Evolutionary conservation across 2,113 vertebrate genomes (phyloP).

Genomic region (Barbus barbus): DNA sequence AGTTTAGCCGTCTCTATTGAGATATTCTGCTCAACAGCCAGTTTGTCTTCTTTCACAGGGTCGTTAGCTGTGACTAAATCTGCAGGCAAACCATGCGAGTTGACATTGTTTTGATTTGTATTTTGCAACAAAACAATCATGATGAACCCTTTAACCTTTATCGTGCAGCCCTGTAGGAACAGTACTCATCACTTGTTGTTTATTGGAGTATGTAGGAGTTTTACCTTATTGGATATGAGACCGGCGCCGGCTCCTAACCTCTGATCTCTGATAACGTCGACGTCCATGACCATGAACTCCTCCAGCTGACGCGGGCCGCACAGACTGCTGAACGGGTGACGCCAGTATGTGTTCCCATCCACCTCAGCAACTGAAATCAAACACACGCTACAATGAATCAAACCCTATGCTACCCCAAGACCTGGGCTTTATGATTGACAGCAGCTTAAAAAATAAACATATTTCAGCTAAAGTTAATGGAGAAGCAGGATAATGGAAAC

Average conservation of each 20-base stretch:
- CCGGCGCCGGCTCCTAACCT: conserved; percentile 87
- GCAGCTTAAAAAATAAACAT: too few species aligned
- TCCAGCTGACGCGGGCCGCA: conserved; percentile 89
- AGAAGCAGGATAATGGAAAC: too few species aligned
- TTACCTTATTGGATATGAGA: conserved; percentile 86
- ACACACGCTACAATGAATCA: background rate
- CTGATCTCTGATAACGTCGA: conserved; percentile 77
- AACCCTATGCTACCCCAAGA: background rate
- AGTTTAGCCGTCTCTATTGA: too few species aligned
- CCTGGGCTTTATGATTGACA: background rate
- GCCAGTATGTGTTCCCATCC: conserved; percentile 91
- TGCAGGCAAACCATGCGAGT: too few species aligned
- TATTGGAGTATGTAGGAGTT: background rate
- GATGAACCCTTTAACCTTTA: too few species aligned
- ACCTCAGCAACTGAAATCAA: conserved; percentile 86
- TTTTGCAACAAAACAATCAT: too few species aligned
- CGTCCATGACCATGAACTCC: conserved; percentile 94
- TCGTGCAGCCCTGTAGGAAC: too few species aligned
- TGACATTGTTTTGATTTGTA: too few species aligned
- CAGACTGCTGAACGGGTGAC: conserved; percentile 88
- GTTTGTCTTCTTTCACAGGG: too few species aligned
- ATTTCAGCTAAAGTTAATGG: too few species aligned
- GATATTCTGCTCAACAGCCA: too few species aligned
- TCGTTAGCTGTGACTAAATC: too few species aligned
- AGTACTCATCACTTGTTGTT: background rate